These are phyloP conservation scores for Siderastrea siderea DNA, from an alignment of 92 coral and sea anemone genomes.

Conservation along the genomic window DNA sequence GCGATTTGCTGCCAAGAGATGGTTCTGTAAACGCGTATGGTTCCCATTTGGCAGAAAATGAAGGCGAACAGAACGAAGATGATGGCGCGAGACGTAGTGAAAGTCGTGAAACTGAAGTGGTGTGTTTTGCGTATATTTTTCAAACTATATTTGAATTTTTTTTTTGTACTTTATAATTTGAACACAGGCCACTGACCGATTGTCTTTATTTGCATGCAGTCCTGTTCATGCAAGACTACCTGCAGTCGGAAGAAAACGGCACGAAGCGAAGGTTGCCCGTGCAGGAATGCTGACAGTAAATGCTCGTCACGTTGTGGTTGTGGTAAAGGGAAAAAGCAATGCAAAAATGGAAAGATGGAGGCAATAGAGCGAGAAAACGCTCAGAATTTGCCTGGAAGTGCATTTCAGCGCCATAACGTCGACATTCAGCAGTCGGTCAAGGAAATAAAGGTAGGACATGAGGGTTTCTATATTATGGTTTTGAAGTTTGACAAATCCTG, in stretches of 20 bases:
- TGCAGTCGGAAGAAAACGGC: constrained; percentile 42
- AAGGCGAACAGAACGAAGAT: constrained; percentile 11
- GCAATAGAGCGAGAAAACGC: constrained; percentile 54
- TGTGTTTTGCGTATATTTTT: not conserved
- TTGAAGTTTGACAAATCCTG: constrained; percentile 3
- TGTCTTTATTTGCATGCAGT: constrained; percentile 14
- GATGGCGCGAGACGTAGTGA: constrained; percentile 8
- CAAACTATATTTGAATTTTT: not conserved
- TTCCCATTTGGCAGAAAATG: constrained; percentile 20
- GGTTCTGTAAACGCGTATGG: constrained; percentile 28
- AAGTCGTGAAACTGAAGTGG: constrained; percentile 27
- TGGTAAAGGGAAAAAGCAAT: constrained; percentile 47
- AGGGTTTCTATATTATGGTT: constrained; percentile 5
- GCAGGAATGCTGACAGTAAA: constrained; percentile 55
- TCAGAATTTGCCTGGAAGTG: constrained; percentile 44
- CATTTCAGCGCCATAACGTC: constrained; percentile 36
- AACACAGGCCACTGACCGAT: not conserved
- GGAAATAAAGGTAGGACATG: constrained; percentile 36
- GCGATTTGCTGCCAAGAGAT: constrained; percentile 25
- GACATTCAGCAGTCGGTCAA: constrained; percentile 39
- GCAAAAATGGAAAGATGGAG: constrained; percentile 52
- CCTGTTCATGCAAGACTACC: constrained; percentile 25
- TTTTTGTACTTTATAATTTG: not conserved
- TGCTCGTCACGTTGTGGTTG: constrained; percentile 59
- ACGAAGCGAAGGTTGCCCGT: constrained; percentile 60